Evolutionary conservation across 2,888 invertebrate genomes (phyloP).

Genomic region (Automeris io): DNA sequence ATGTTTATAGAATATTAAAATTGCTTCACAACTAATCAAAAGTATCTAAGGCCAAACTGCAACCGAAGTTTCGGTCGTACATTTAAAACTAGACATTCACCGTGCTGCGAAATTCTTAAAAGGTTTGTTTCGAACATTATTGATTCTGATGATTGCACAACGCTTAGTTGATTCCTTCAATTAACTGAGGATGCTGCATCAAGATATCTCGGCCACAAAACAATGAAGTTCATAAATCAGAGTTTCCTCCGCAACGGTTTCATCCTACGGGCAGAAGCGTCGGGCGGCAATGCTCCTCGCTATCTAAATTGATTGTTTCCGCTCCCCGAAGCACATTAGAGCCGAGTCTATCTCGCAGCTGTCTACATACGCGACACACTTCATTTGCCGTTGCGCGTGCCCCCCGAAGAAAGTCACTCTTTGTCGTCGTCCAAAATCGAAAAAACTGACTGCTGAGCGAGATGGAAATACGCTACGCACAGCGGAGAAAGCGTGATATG

Average conservation of each 20-base stretch:
- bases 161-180: slow-evolving; percentile 32
- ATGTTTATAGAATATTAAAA: too few species aligned
- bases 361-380: slow-evolving; percentile 71
- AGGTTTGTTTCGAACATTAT: slow-evolving; percentile 15
- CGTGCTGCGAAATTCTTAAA: too few species aligned
- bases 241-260: slow-evolving; percentile 67
- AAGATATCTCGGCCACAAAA: slow-evolving; percentile 58
- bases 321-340: slow-evolving; percentile 69
- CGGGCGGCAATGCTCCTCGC: slow-evolving; percentile 67
- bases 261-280: slow-evolving; percentile 66
- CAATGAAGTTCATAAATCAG: slow-evolving; percentile 74
- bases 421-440: slow-evolving; percentile 64
- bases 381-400: slow-evolving; percentile 70
- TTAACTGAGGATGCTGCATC: slow-evolving; percentile 45
- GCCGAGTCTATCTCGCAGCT: slow-evolving; percentile 63
- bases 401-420: slow-evolving; percentile 68
- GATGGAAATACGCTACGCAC: slow-evolving; percentile 20
- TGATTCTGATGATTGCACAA: slow-evolving; percentile 25
- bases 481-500: slow-evolving; percentile 27
- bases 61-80: too few species aligned
- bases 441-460: slow-evolving; percentile 40
- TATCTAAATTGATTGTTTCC: slow-evolving; percentile 76
- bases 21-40: too few species aligned
- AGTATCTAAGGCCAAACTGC: too few species aligned
- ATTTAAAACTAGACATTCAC: too few species aligned